phyloP scores from a whole-genome alignment of 2,113 vertebrate genomes.

The Progne subis region DNA sequence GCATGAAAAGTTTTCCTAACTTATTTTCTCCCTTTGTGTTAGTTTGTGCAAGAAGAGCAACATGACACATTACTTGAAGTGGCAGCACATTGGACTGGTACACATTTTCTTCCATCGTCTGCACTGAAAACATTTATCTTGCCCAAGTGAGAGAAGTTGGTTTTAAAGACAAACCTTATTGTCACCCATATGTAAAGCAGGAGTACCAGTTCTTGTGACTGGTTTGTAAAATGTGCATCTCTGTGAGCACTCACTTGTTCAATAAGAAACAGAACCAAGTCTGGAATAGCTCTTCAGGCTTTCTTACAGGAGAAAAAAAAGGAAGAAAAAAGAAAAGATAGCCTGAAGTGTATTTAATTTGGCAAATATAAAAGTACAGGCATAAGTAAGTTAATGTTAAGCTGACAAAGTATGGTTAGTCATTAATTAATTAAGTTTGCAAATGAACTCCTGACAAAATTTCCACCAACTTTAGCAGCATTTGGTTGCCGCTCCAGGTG shows the following conservation, averaged over 20 bases:
- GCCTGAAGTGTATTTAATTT: conserved; percentile 11
- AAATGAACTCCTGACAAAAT: background rate
- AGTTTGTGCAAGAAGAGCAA: background rate
- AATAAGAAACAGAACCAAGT: background rate
- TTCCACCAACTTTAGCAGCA: background rate
- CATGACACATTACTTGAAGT: background rate
- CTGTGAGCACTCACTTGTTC: background rate
- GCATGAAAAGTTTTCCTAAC: background rate
- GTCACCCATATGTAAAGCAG: background rate
- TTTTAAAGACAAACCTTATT: background rate
- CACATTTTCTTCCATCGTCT: background rate
- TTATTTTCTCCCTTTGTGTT: background rate
- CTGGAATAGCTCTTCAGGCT: background rate
- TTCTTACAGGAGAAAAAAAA: background rate
- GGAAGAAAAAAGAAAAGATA: background rate
- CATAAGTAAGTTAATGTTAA: conserved; percentile 27
- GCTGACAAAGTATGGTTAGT: background rate
- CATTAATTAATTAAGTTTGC: conserved; percentile 9
- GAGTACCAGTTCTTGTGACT: background rate
- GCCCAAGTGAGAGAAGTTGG: background rate
- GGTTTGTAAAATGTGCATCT: background rate
- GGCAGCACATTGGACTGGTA: background rate
- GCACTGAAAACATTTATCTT: background rate
- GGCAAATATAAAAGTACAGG: background rate
- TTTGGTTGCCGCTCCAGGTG: background rate